These are phyloP conservation scores for pig (Sus scrofa) DNA, from an alignment of 2,113 vertebrate species.

Conservation along the genomic window DNA sequence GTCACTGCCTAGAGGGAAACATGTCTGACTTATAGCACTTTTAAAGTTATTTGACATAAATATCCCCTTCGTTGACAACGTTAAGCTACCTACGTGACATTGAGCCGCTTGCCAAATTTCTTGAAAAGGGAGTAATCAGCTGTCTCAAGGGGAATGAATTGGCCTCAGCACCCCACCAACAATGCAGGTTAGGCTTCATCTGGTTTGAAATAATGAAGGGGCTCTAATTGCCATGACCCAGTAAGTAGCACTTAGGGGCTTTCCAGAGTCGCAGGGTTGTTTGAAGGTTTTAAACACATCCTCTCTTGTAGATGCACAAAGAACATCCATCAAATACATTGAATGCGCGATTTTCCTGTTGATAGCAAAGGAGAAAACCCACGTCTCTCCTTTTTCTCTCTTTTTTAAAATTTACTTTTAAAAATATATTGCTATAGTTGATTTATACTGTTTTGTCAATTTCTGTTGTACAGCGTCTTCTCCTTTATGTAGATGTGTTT, in stretches of 20 bases:
- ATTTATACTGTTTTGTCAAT: no score
- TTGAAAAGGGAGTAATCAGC: not conserved
- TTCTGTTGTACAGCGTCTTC: no score
- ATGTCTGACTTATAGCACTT: not conserved
- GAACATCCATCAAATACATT: not conserved
- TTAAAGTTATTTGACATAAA: not conserved
- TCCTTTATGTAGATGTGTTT: not conserved
- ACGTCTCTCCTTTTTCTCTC: not conserved
- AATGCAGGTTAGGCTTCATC: not conserved
- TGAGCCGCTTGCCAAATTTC: not conserved
- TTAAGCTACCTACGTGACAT: not conserved
- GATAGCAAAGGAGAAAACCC: no score
- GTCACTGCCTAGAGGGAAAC: accelerated
- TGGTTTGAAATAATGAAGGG: not conserved
- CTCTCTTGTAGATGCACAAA: not conserved
- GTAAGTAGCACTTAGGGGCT: not conserved
- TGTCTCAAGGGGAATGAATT: not conserved
- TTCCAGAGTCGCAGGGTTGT: not conserved
- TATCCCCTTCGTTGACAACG: not conserved
- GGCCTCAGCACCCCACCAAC: not conserved
- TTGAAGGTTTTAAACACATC: not conserved
- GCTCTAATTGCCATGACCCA: not conserved
- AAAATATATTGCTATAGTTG: no score
- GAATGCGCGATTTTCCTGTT: not conserved
- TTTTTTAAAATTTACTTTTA: no score